These are phyloP conservation scores for Masnerella sp. DNA, from an alignment of 2,888 invertebrate genomes.

Conservation along the genomic window DNA sequence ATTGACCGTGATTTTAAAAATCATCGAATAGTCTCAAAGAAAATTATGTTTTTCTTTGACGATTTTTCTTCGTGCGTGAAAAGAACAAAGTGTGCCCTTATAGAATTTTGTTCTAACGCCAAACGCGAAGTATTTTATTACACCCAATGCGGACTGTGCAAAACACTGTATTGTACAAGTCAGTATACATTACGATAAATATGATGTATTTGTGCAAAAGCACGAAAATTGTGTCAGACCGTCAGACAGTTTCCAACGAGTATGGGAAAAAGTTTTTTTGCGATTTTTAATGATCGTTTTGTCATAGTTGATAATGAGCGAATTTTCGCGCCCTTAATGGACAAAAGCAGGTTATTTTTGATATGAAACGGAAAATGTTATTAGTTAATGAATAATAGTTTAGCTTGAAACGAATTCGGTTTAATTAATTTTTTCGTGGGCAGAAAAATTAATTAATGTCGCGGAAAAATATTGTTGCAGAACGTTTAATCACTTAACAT, in stretches of 20 bases:
- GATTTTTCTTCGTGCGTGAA: not conserved
- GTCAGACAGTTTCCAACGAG: conserved; percentile 27
- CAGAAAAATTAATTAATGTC: too few species aligned
- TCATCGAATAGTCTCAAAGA: too few species aligned
- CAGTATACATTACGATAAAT: conserved; percentile 31
- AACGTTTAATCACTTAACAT: too few species aligned
- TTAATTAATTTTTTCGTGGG: too few species aligned
- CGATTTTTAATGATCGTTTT: conserved; percentile 1
- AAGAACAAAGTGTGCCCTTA: not conserved
- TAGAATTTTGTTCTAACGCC: conserved; percentile 14
- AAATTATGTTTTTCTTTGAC: not conserved
- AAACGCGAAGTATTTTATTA: conserved; percentile 28
- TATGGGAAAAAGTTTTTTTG: conserved; percentile 42
- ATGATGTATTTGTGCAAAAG: conserved; percentile 30
- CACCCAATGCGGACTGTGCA: conserved; percentile 25
- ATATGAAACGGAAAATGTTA: too few species aligned
- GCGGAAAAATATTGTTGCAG: too few species aligned
- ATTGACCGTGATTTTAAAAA: too few species aligned
- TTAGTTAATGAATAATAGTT: too few species aligned
- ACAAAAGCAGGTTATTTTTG: too few species aligned
- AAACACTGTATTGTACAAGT: conserved; percentile 32
- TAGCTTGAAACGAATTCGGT: too few species aligned
- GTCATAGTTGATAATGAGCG: not conserved
- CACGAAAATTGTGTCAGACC: conserved; percentile 34
- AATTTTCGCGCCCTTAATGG: too few species aligned